Evolutionary conservation across 2,113 vertebrate species (phyloP).

Genomic region (Euleptes europaea): DNA sequence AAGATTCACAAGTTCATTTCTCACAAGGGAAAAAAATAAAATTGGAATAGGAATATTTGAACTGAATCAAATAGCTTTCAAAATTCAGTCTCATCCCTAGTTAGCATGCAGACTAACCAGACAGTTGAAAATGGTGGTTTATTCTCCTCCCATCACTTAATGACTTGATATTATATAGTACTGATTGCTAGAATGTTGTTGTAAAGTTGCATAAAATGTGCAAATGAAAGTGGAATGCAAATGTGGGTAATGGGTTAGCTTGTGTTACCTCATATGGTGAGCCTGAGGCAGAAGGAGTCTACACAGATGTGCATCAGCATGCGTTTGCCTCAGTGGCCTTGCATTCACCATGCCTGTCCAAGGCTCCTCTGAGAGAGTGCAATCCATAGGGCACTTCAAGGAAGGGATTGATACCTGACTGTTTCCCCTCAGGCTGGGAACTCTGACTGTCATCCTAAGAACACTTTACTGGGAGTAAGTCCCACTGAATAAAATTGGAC

Average conservation of each 20-base stretch:
- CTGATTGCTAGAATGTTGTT: no score
- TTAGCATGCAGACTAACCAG: not conserved
- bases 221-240: not conserved
- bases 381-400: not conserved
- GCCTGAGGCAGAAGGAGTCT: not conserved
- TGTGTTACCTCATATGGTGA: not conserved
- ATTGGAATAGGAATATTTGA: no score
- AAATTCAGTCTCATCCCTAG: no score
- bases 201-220: not conserved
- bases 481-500: no score
- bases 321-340: not conserved
- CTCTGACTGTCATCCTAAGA: no score
- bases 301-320: not conserved
- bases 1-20: no score
- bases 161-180: no score
- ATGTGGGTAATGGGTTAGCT: not conserved
- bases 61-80: no score
- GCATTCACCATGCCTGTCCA: not conserved
- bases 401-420: no score
- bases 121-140: not conserved
- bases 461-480: no score
- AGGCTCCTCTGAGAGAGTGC: not conserved
- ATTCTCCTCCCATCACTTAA: not conserved
- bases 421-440: no score
- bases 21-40: no score